Evolutionary conservation across 2,888 invertebrate genomes (phyloP).

Genomic region (Sarcophaga caerulescens): DNA sequence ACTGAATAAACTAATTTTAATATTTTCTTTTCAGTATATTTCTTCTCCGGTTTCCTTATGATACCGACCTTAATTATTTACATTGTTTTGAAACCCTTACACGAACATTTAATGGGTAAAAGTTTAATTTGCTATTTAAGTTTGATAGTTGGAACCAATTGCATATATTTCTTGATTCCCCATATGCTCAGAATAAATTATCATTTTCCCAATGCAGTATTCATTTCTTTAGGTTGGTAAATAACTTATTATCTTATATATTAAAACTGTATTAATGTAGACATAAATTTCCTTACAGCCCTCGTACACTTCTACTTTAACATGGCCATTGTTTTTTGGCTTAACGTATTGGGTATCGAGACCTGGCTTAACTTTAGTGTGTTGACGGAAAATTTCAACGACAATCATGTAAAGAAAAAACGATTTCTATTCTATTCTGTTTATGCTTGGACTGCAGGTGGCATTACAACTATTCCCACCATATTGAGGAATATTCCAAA

Average conservation of each 20-base stretch:
- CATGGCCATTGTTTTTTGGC: slow-evolving; percentile 35
- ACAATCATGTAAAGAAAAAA: neutral
- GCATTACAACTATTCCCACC: slow-evolving; percentile 9
- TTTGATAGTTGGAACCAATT: slow-evolving; percentile 17
- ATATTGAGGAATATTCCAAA: slow-evolving; percentile 2
- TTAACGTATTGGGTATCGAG: slow-evolving; percentile 55
- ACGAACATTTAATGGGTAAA: slow-evolving; percentile 36
- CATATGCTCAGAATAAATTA: slow-evolving; percentile 19
- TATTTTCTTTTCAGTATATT: slow-evolving; percentile 24
- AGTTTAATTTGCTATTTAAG: slow-evolving; percentile 39
- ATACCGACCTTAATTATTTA: slow-evolving; percentile 41
- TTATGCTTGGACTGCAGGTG: slow-evolving; percentile 44
- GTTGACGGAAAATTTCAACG: neutral
- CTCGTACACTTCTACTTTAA: slow-evolving; percentile 33
- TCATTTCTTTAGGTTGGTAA: slow-evolving; percentile 30
- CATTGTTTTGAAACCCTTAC: slow-evolving; percentile 17
- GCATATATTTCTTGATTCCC: slow-evolving; percentile 28
- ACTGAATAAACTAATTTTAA: neutral
- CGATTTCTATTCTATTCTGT: slow-evolving; percentile 39
- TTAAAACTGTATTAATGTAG: neutral
- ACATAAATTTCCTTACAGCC: neutral
- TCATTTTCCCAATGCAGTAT: slow-evolving; percentile 19
- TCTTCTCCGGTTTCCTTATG: slow-evolving; percentile 15
- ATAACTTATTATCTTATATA: neutral
- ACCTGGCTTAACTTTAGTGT: slow-evolving; percentile 48